These are phyloP conservation scores for Mercenaria mercenaria DNA, from an alignment of 1,140 invertebrate genomes.

Conservation along the genomic window DNA sequence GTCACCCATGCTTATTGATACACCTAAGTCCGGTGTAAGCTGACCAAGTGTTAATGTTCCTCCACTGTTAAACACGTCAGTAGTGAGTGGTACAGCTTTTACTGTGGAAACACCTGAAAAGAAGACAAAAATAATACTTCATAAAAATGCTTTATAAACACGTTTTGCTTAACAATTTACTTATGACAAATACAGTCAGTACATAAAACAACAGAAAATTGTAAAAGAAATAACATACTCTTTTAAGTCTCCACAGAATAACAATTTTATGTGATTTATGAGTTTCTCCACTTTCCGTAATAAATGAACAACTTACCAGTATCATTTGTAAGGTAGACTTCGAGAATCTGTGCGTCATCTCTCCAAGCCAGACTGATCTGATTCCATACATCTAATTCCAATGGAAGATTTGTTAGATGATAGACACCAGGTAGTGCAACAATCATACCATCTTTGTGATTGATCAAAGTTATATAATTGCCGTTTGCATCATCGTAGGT, in stretches of 20 bases:
- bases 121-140: neutral
- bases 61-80: constrained; percentile 61
- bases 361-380: constrained; percentile 70
- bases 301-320: constrained; percentile 14
- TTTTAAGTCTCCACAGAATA: neutral
- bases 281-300: too few relatives aligned
- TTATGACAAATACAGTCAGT: neutral
- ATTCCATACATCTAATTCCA: constrained; percentile 69
- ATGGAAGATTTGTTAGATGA: constrained; percentile 53
- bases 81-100: constrained; percentile 56
- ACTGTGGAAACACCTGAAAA: constrained; percentile 55
- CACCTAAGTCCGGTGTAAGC: constrained; percentile 33
- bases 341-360: constrained; percentile 51
- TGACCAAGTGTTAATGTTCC: constrained; percentile 72
- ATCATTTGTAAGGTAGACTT: constrained; percentile 64
- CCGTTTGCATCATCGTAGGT: constrained; percentile 38
- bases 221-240: neutral
- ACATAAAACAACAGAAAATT: neutral
- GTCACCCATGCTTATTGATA: constrained; percentile 38
- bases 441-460: constrained; percentile 40
- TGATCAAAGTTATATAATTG: constrained; percentile 46
- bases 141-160: neutral
- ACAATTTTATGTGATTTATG: too few relatives aligned
- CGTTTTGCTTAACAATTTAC: too few relatives aligned
- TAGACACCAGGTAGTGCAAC: constrained; percentile 7